These are phyloP conservation scores for Solen grandis DNA, from an alignment of 1,140 invertebrate genomes.

Conservation along the genomic window DNA sequence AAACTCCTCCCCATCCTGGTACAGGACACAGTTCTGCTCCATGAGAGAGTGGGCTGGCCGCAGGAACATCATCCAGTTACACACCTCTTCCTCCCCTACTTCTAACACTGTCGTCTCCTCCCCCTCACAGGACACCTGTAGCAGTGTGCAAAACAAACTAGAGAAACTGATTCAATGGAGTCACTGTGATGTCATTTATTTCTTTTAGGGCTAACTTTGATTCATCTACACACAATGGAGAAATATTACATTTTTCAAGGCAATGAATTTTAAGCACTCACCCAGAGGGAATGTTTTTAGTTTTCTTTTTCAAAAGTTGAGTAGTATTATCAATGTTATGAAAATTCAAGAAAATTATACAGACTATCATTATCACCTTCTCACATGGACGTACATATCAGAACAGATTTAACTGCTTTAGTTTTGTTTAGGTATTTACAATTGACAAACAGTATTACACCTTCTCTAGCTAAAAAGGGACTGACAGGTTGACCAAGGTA, in stretches of 20 bases:
- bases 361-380: too few species aligned
- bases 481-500: too few species aligned
- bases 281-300: not conserved
- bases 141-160: conserved; percentile 39
- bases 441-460: too few species aligned
- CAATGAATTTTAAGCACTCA: not conserved
- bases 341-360: too few species aligned
- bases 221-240: not conserved
- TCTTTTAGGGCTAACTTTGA: not conserved
- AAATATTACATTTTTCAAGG: not conserved
- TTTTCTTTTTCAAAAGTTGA: too few species aligned
- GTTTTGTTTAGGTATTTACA: too few species aligned
- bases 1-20: conserved; percentile 65
- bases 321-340: too few species aligned
- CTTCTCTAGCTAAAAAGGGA: too few species aligned
- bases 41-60: conserved; percentile 57
- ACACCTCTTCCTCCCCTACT: conserved; percentile 62
- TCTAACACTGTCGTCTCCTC: conserved; percentile 54
- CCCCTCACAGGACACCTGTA: conserved; percentile 2
- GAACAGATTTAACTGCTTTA: too few species aligned
- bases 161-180: not conserved
- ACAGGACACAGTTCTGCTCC: conserved; percentile 72
- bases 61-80: conserved; percentile 75
- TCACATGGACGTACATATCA: too few species aligned
- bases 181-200: not conserved